A percentile compares a stretch with the other conserved stretches of the same genome.
Evolutionary conservation across 2,888 invertebrate genomes (phyloP).

Genomic region (Oscheius sp.): DNA sequence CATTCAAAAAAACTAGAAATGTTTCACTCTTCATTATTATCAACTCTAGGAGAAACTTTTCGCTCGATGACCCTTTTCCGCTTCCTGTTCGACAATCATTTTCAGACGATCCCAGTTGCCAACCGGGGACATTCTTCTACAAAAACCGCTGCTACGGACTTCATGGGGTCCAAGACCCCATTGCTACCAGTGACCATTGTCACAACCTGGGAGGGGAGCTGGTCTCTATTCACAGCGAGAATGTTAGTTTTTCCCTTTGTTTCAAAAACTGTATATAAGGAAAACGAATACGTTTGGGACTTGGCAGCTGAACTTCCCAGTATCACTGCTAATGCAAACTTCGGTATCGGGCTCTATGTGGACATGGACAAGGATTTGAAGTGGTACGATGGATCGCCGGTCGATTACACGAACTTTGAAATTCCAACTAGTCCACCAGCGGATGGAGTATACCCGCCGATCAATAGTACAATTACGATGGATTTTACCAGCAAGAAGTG

Average conservation of each 20-base stretch:
- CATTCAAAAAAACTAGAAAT: no score
- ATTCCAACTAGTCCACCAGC: not conserved
- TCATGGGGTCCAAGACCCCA: not conserved
- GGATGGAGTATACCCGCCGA: not conserved
- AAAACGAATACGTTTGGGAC: constrained; percentile 9
- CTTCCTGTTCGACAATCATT: not conserved
- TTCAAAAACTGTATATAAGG: not conserved
- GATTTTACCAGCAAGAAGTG: not conserved
- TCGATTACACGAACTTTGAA: constrained; percentile 4
- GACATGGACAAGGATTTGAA: not conserved
- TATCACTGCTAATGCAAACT: not conserved
- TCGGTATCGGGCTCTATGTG: constrained; percentile 12
- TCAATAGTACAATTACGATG: not conserved
- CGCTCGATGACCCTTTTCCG: no score
- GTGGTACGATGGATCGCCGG: constrained; percentile 1
- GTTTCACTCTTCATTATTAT: no score
- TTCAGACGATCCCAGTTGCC: not conserved
- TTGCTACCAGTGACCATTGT: constrained; percentile 12
- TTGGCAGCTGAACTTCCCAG: not conserved
- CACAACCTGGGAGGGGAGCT: constrained; percentile 11
- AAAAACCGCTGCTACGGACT: constrained; percentile 11
- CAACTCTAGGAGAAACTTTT: no score
- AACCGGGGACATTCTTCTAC: constrained; percentile 3
- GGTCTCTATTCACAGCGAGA: constrained; percentile 11
- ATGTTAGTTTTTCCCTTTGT: not conserved